Evolutionary conservation across 2,797 vertebrate genomes (phyloP), one percentile per base, ranked within the genome.

Genomic region (Rhinella marina): DNA sequence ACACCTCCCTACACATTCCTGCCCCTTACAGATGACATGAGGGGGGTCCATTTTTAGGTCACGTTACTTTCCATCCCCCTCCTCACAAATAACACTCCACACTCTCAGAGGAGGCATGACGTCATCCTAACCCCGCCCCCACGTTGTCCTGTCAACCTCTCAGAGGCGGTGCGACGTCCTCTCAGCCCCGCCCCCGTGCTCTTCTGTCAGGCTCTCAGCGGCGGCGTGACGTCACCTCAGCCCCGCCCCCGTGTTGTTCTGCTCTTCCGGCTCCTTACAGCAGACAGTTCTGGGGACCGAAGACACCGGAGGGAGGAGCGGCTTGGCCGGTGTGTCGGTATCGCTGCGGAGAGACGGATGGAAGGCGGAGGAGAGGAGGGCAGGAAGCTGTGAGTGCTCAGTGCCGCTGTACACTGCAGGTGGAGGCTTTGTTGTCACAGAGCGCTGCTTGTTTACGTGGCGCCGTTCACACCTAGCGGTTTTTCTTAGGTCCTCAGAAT

Each of bases 251-350:
- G 21, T 32, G 64, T 77, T 27, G 50, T 68, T 70, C 13, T 19
- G 56, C 8, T 82, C 86, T 87, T 87, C 86, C 86, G 86, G 86
- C 86, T 82, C 50, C 72, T 19, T 11, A 29, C 66, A 29, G 17
- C 50, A 6, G 29, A 9, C 11, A 54, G 70, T 27, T 70, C 25
- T 12, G 32, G 7, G 27, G 54, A 54, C 14, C 7, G 19, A 6
- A 29, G 48, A 79, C 17, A 10, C 29, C 21, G 57, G 17, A 10
- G 70, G 52, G 50, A 76, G 84, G 27, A 23, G 48, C 12, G 56
- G 57, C 17, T 29, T 11, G 48, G 23, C 75, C 50, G 48, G 73
- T 7, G 16, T 21, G 72, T 29, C 32, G 70, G 56, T 56, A 32
- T 59, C n/a, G n/a, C n/a, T 13, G n/a, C 19, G 57, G 27, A 32